phyloP scores from a whole-genome alignment of 1,140 invertebrate genomes.

The Scaptomyza montana region DNA sequence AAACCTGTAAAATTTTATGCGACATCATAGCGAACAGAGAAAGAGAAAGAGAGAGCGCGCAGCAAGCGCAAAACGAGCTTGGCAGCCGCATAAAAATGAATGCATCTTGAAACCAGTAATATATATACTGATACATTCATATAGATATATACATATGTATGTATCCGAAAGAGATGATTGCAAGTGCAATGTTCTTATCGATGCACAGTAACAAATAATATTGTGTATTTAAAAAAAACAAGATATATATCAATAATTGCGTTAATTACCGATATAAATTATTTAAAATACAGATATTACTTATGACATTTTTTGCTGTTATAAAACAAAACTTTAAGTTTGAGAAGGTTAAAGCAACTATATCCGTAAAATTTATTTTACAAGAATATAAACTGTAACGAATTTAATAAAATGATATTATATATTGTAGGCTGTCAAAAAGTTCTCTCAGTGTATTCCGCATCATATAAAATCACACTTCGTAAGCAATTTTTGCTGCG shows the following conservation, averaged over 20 bases:
- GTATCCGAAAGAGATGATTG: conserved; percentile 38
- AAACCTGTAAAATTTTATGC: conserved; percentile 70
- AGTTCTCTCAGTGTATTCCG: conserved; percentile 45
- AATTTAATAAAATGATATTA: too few relatives aligned
- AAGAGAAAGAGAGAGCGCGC: neutral
- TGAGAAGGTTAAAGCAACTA: too few relatives aligned
- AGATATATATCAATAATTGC: too few relatives aligned
- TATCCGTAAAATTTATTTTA: too few relatives aligned
- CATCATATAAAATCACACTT: conserved; percentile 49
- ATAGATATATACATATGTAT: neutral
- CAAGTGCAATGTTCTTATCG: conserved; percentile 18
- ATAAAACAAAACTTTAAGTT: too few relatives aligned
- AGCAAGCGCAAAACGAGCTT: conserved; percentile 7
- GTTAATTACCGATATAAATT: neutral
- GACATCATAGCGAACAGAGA: conserved; percentile 33
- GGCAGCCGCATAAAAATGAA: conserved; percentile 51
- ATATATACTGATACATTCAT: neutral
- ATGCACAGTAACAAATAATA: conserved; percentile 28
- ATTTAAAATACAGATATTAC: neutral
- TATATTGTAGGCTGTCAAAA: neutral
- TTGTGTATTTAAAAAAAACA: too few relatives aligned
- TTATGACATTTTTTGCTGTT: too few relatives aligned
- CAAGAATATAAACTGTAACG: too few relatives aligned
- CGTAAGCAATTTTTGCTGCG: conserved; percentile 75
- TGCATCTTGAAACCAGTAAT: conserved; percentile 23